These are phyloP conservation scores for Ooceraea biroi DNA, from an alignment of 1,140 invertebrate species.

Conservation along the genomic window DNA sequence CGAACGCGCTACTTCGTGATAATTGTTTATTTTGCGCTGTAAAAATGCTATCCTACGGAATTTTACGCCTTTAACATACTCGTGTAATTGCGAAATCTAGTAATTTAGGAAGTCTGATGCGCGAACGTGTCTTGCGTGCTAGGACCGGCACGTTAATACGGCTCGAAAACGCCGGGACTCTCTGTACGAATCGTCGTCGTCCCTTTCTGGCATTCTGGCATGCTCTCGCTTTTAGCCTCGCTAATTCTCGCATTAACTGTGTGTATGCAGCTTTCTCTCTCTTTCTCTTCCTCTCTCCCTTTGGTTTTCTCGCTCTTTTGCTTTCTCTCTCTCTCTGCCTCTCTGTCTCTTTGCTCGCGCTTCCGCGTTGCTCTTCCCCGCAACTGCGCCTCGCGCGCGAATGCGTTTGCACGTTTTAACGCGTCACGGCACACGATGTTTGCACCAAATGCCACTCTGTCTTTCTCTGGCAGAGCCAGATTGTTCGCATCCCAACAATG, in stretches of 20 bases:
- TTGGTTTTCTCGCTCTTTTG: no score
- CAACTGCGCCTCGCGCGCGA: neutral
- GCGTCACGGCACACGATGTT: slow-evolving; percentile 2
- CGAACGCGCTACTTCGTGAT: no score
- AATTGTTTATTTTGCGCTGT: no score
- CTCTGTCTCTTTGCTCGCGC: no score
- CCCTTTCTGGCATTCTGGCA: slow-evolving; percentile 56
- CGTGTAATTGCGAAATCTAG: no score
- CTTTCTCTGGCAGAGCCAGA: neutral
- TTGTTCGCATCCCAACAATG: neutral
- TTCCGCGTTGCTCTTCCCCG: no score
- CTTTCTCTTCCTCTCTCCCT: slow-evolving; percentile 16
- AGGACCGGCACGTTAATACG: neutral
- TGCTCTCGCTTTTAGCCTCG: slow-evolving; percentile 63
- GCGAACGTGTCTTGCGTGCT: neutral
- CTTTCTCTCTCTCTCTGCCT: no score
- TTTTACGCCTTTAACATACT: no score
- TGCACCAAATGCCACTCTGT: slow-evolving; percentile 2
- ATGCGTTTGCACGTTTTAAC: slow-evolving; percentile 20
- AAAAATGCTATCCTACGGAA: no score
- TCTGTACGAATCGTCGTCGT: slow-evolving; percentile 41
- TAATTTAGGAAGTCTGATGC: no score
- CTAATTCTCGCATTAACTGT: slow-evolving; percentile 33
- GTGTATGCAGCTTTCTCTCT: neutral
- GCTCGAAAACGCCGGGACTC: slow-evolving; percentile 3